Percentiles rank a stretch among this genome's conserved stretches.
Conservation (phyloP, 1,140 invertebrate species). For the Heterodera schachtii region DNA sequence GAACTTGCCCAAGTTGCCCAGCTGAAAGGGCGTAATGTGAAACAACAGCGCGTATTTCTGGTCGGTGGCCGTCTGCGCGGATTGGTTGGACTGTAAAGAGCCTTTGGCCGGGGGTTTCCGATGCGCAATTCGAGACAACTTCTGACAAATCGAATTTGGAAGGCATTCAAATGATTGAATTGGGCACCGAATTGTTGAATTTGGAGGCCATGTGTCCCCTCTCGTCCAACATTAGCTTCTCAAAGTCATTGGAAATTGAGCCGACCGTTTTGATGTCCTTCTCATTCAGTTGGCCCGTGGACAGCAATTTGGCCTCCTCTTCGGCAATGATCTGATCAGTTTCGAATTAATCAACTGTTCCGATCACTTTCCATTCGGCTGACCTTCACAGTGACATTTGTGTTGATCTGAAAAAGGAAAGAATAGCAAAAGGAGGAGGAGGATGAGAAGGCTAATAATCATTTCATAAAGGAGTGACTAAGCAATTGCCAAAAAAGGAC, state of each 20-base stretch:
- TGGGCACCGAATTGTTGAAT: slow-evolving; percentile 62
- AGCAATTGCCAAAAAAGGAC: neutral
- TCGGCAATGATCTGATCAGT: slow-evolving; percentile 58
- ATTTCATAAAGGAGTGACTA: neutral
- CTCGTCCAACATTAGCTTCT: slow-evolving; percentile 64
- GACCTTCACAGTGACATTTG: slow-evolving; percentile 62
- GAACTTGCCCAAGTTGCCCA: slow-evolving; percentile 65
- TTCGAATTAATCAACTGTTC: neutral
- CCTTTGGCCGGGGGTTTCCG: slow-evolving; percentile 65
- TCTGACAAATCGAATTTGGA: slow-evolving; percentile 41
- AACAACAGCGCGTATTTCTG: slow-evolving; percentile 65
- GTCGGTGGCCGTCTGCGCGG: slow-evolving; percentile 63
- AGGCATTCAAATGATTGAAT: neutral
- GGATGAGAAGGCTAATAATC: neutral
- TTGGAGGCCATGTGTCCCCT: slow-evolving; percentile 62
- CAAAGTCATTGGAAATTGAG: slow-evolving; percentile 64
- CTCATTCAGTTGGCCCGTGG: slow-evolving; percentile 50
- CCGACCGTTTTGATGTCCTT: slow-evolving; percentile 64
- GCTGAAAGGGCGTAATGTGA: slow-evolving; percentile 64
- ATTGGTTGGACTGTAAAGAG: slow-evolving; percentile 31
- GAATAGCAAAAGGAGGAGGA: neutral
- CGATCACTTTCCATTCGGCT: neutral
- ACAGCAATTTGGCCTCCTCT: slow-evolving; percentile 58
- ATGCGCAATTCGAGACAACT: slow-evolving; percentile 63
- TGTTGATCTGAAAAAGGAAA: slow-evolving; percentile 30